phyloP scores from a whole-genome alignment of 2,888 invertebrate species.

The Himalopsyche tibetana region DNA sequence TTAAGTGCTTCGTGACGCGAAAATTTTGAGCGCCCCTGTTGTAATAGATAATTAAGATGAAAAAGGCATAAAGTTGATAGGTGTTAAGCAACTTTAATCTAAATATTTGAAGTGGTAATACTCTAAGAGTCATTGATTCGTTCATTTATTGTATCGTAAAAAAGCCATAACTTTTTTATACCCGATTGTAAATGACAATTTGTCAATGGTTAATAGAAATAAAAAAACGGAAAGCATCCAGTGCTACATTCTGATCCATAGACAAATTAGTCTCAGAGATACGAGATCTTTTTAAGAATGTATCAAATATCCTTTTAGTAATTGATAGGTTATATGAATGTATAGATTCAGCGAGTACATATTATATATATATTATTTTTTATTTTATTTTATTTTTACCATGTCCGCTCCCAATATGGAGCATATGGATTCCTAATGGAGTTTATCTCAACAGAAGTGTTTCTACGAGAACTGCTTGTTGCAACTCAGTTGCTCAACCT shows the following conservation, averaged over 20 bases:
- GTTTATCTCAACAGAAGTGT: too few relatives aligned
- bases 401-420: too few relatives aligned
- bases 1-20: too few relatives aligned
- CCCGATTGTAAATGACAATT: slow-evolving; percentile 37
- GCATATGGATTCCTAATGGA: too few relatives aligned
- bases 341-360: too few relatives aligned
- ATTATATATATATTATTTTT: too few relatives aligned
- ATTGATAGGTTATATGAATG: too few relatives aligned
- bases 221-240: not conserved
- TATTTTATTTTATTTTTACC: too few relatives aligned
- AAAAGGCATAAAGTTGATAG: slow-evolving; percentile 14
- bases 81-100: slow-evolving; percentile 34
- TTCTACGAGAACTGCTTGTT: too few relatives aligned
- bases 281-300: not conserved
- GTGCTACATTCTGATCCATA: slow-evolving; percentile 2
- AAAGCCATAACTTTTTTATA: slow-evolving; percentile 38
- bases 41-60: slow-evolving; percentile 1
- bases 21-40: not conserved
- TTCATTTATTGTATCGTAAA: slow-evolving; percentile 32
- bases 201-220: slow-evolving; percentile 20
- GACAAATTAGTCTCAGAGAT: slow-evolving; percentile 9
- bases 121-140: slow-evolving; percentile 20
- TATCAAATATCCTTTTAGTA: too few relatives aligned
- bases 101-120: slow-evolving; percentile 17
- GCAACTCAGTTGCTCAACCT: too few relatives aligned